Evolutionary conservation across 2,888 invertebrate genomes (phyloP).

Genomic region (Leptothorax acervorum): DNA sequence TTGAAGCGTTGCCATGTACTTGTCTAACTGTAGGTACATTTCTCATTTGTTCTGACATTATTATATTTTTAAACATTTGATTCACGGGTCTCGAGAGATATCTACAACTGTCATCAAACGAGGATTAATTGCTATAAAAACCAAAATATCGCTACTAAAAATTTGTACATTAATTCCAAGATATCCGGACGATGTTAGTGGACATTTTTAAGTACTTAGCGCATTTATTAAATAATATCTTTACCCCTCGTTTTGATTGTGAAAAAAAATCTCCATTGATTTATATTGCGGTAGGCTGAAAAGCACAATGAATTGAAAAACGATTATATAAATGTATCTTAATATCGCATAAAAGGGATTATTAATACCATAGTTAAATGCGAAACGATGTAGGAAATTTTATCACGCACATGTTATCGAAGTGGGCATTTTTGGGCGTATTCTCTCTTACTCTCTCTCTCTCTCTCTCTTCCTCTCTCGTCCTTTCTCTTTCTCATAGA

Average conservation of each 20-base stretch:
- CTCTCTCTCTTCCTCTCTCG: neutral
- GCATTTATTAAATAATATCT: neutral
- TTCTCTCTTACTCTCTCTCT: neutral
- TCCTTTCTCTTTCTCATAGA: neutral
- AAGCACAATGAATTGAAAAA: neutral
- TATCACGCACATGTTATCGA: constrained; percentile 63
- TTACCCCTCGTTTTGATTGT: neutral
- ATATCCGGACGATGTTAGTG: neutral
- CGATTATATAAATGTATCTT: neutral
- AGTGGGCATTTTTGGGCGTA: constrained; percentile 49
- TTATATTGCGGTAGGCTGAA: neutral
- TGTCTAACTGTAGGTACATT: neutral
- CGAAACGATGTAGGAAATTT: constrained; percentile 62
- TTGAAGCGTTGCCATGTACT: neutral
- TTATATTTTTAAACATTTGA: neutral
- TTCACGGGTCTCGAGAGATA: neutral
- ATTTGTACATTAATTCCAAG: neutral
- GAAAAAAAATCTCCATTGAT: neutral
- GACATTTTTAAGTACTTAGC: neutral
- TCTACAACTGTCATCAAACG: neutral
- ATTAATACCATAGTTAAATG: neutral
- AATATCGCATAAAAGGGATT: neutral
- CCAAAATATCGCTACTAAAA: neutral
- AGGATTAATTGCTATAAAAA: neutral
- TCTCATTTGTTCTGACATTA: neutral